Conservation (phyloP, 2,113 vertebrate species). For the Apteryx mantelli region DNA sequence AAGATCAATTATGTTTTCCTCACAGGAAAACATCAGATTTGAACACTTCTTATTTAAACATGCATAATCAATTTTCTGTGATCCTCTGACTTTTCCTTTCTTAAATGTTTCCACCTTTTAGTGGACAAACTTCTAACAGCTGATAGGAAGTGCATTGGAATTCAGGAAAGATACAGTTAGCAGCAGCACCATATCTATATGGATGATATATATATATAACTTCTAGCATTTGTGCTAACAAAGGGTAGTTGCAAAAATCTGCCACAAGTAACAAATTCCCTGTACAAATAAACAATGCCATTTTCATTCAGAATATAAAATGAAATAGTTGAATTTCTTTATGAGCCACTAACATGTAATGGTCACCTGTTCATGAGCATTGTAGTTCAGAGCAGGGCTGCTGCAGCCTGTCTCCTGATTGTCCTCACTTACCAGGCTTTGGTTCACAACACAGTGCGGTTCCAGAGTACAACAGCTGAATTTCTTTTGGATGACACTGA, state of each 20-base stretch:
- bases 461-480: background rate
- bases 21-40: background rate
- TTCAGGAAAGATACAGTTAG: background rate
- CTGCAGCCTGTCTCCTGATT: background rate
- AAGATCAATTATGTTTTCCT: background rate
- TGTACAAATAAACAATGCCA: background rate
- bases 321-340: background rate
- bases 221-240: background rate
- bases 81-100: background rate
- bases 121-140: background rate
- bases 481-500: background rate
- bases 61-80: background rate
- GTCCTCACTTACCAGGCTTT: background rate
- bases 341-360: background rate
- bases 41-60: background rate
- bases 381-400: background rate
- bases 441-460: fast-evolving
- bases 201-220: background rate
- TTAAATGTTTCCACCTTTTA: background rate
- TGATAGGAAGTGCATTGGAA: background rate
- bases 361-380: background rate
- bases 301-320: background rate
- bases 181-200: background rate
- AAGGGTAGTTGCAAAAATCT: background rate
- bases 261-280: background rate